Conservation (phyloP, 2,888 invertebrate genomes). For the Ernsta delagoae region DNA sequence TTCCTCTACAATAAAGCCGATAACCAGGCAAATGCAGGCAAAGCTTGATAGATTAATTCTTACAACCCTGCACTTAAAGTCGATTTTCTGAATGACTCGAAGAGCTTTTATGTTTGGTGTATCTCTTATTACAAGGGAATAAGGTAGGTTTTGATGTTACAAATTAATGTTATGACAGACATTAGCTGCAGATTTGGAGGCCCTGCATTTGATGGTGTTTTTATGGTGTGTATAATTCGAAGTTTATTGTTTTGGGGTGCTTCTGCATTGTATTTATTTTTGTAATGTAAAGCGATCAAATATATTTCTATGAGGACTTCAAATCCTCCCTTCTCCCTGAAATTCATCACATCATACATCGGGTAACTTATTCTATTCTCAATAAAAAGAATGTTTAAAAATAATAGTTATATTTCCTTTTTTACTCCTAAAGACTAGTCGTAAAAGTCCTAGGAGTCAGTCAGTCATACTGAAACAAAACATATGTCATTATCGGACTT, state of each 20-base stretch:
- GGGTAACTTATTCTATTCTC: too few relatives aligned
- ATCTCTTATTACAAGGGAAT: constrained; percentile 28
- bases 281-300: background rate
- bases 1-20: constrained; percentile 42
- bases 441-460: too few relatives aligned
- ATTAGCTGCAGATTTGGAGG: constrained; percentile 43
- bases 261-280: constrained; percentile 3
- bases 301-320: too few relatives aligned
- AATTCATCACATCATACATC: too few relatives aligned
- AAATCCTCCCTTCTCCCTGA: too few relatives aligned
- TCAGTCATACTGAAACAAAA: too few relatives aligned
- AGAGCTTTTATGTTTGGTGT: constrained; percentile 6
- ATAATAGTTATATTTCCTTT: too few relatives aligned
- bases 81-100: constrained; percentile 30
- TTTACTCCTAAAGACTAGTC: too few relatives aligned
- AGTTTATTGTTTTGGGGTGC: constrained; percentile 42
- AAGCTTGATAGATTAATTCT: constrained; percentile 28
- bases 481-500: too few relatives aligned
- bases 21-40: constrained; percentile 42
- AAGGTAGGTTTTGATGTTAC: constrained; percentile 39
- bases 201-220: constrained; percentile 46
- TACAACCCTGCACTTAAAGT: constrained; percentile 19
- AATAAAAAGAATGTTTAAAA: too few relatives aligned
- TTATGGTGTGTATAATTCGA: constrained; percentile 45
- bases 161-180: constrained; percentile 27